A percentile compares a stretch with the other conserved stretches of the same genome.
phyloP scores from a whole-genome alignment of 2,113 vertebrate species.

The Laticauda colubrina region DNA sequence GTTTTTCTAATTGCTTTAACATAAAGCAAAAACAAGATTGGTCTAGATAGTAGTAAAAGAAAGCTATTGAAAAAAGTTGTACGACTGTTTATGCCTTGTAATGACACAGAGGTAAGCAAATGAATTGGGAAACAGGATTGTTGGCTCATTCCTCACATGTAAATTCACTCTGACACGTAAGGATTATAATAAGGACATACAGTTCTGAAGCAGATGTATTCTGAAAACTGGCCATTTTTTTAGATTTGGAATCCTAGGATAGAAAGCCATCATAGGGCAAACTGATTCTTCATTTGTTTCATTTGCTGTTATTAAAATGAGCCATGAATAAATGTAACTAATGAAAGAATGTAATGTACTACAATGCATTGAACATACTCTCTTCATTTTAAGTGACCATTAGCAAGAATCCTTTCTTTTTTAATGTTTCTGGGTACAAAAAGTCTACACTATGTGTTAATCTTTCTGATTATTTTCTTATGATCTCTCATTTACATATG shows the following conservation, averaged over 20 bases:
- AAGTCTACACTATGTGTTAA: not conserved
- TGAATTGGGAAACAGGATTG: not conserved
- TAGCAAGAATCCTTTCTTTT: conserved; percentile 15
- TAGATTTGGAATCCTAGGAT: not conserved
- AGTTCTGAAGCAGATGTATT: not conserved
- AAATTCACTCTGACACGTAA: not conserved
- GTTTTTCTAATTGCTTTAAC: not conserved
- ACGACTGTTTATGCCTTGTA: not conserved
- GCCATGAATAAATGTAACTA: conserved; percentile 25
- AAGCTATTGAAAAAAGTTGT: not conserved
- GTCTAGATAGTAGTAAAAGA: not conserved
- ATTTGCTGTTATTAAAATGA: conserved; percentile 4
- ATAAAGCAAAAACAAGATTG: not conserved
- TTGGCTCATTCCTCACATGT: not conserved
- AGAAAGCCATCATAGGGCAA: not conserved
- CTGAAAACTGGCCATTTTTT: not conserved
- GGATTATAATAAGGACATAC: not conserved
- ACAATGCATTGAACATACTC: conserved; percentile 9
- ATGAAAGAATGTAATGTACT: not conserved
- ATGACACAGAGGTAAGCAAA: not conserved
- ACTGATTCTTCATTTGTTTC: conserved; percentile 7
- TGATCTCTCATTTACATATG: not conserved
- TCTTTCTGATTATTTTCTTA: not conserved
- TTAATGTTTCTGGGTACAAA: conserved; percentile 10
- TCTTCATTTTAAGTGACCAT: conserved; percentile 41